These are phyloP conservation scores for Brienomyrus brachyistius DNA, from an alignment of 2,113 vertebrate species.

Conservation along the genomic window DNA sequence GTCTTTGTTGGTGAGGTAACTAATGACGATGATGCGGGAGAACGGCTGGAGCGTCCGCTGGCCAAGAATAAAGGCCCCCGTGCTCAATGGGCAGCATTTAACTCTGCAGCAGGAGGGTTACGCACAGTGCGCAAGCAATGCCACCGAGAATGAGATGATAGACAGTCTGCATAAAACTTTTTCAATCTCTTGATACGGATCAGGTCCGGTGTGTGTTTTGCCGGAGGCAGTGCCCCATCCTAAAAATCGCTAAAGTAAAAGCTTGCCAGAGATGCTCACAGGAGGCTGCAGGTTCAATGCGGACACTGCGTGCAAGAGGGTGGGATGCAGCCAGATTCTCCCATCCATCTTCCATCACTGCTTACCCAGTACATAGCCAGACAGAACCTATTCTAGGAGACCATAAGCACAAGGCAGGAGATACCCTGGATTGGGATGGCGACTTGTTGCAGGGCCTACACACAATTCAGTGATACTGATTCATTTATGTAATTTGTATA, in stretches of 20 bases:
- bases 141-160: not conserved
- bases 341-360: not conserved
- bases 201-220: not conserved
- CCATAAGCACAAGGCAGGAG: not conserved
- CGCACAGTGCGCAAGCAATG: not conserved
- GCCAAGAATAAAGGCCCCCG: not conserved
- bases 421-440: not conserved
- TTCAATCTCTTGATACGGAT: not conserved
- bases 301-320: not conserved
- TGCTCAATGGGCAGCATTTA: not conserved
- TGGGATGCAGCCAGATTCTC: not conserved
- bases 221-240: not conserved
- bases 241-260: not conserved
- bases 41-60: not conserved
- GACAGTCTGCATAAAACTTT: not conserved
- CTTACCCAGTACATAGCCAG: not conserved
- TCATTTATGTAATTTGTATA: not conserved
- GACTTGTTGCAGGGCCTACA: not conserved
- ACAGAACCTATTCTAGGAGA: not conserved
- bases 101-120: not conserved
- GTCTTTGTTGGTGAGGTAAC: not conserved
- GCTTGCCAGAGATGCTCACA: not conserved
- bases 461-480: not conserved
- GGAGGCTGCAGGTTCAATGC: not conserved
- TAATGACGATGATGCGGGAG: not conserved